A percentile compares a stretch with the other conserved stretches of the same genome.
phyloP scores from a whole-genome alignment of 2,888 invertebrate genomes.

The Sarcophaga subvicina region DNA sequence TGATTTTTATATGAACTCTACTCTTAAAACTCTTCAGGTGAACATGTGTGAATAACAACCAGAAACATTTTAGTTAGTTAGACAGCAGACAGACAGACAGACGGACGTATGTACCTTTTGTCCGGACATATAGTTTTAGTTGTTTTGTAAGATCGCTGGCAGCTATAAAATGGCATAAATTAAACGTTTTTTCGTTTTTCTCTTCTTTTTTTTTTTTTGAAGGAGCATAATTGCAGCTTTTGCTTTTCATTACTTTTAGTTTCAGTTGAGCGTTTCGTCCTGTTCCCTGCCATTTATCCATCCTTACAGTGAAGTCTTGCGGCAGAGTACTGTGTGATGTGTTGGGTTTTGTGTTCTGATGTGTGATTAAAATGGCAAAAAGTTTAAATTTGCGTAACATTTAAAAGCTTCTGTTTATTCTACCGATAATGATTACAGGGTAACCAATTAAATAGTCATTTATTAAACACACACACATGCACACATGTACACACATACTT shows the following conservation, averaged over 20 bases:
- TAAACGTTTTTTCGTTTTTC: conserved; percentile 54
- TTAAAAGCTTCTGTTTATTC: conserved; percentile 69
- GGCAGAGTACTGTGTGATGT: not conserved
- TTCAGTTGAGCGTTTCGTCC: not conserved
- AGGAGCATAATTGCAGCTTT: conserved; percentile 66
- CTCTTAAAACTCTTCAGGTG: conserved; percentile 1
- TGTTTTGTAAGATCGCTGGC: conserved; percentile 40
- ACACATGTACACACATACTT: not conserved
- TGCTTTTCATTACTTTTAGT: conserved; percentile 43
- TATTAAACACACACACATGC: conserved; percentile 18
- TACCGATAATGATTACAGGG: conserved; percentile 61
- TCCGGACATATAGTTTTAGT: conserved; percentile 9
- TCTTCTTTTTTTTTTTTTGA: conserved; percentile 8
- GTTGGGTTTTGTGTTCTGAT: conserved; percentile 2
- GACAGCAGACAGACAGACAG: not conserved
- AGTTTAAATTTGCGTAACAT: conserved; percentile 70
- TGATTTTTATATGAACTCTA: conserved; percentile 63
- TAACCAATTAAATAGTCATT: conserved; percentile 64
- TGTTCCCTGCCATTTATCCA: not conserved
- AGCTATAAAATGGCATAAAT: conserved; percentile 68
- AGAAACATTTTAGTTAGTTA: not conserved
- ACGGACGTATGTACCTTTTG: not conserved
- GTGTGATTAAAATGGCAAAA: conserved; percentile 65
- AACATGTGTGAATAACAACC: not conserved
- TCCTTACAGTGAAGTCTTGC: too few species aligned